Conservation (phyloP, 2,888 invertebrate genomes). For the Andrena camellia region DNA sequence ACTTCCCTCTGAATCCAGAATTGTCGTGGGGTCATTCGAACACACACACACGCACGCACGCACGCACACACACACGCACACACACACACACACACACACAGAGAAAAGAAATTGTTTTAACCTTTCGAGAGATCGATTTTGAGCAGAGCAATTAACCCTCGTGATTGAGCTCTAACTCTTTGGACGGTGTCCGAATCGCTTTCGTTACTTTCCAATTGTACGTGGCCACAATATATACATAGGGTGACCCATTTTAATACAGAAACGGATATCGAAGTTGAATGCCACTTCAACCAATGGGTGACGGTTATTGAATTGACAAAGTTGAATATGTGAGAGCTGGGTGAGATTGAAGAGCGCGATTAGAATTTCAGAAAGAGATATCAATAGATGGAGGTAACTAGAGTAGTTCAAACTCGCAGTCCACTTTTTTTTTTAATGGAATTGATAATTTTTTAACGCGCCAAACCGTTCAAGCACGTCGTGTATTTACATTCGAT, state of each 20-base stretch:
- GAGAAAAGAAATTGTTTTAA: not conserved
- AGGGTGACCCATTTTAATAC: slow-evolving; percentile 23
- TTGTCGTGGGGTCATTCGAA: no score
- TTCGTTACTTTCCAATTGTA: slow-evolving; percentile 2
- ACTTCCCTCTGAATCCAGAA: no score
- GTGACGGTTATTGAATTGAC: slow-evolving; percentile 15
- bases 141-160: not conserved
- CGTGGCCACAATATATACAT: not conserved
- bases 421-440: no score
- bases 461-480: not conserved
- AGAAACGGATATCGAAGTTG: slow-evolving; percentile 5
- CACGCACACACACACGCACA: not conserved
- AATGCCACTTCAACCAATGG: not conserved
- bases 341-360: not conserved
- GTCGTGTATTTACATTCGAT: no score
- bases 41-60: no score
- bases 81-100: not conserved
- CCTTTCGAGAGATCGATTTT: not conserved
- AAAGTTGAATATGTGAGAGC: not conserved
- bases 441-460: not conserved
- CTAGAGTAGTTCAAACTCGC: not conserved
- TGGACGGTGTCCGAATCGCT: no score
- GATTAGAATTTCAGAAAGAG: slow-evolving; percentile 19
- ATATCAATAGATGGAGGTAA: not conserved
- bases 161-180: not conserved